A percentile compares a stretch with the other conserved stretches of the same genome.
phyloP scores from a whole-genome alignment of 2,113 vertebrate genomes.

The Opisthocomus hoazin region DNA sequence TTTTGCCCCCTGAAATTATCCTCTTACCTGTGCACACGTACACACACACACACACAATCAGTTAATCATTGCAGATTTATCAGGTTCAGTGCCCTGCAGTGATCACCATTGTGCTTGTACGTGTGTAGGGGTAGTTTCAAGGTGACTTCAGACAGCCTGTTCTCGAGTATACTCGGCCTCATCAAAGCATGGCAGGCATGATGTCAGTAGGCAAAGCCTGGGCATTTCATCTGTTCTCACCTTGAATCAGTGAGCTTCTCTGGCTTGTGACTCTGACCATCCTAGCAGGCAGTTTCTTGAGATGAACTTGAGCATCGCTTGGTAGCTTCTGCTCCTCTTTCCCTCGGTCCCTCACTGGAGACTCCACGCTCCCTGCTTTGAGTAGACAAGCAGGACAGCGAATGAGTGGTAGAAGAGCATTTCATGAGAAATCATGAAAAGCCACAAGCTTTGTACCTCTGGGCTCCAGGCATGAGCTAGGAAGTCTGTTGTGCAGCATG shows the following conservation, averaged over 20 bases:
- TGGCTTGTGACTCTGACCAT: not conserved
- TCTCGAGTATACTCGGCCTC: not conserved
- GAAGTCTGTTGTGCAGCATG: not conserved
- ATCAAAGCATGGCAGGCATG: not conserved
- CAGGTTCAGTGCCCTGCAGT: not conserved
- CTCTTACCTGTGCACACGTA: not conserved
- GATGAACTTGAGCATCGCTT: not conserved
- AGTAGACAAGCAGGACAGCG: not conserved
- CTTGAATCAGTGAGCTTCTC: not conserved
- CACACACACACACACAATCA: not conserved
- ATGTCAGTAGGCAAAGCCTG: not conserved
- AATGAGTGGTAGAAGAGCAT: not conserved
- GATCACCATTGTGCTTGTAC: not conserved
- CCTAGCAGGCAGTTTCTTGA: not conserved
- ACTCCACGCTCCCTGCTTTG: not conserved
- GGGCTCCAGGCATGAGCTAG: not conserved
- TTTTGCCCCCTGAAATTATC: not conserved
- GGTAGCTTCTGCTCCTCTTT: not conserved
- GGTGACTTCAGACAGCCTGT: not conserved
- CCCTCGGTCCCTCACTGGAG: fast-evolving
- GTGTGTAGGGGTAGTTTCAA: not conserved
- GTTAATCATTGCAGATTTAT: not conserved
- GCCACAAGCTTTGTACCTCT: not conserved
- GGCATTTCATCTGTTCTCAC: not conserved
- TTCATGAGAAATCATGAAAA: not conserved